Percentiles rank a stretch among this genome's conserved stretches.
Evolutionary conservation across 37 sponge, comb jelly and placozoan genomes (phyloP).

Genomic region (Oopsacas minuta): DNA sequence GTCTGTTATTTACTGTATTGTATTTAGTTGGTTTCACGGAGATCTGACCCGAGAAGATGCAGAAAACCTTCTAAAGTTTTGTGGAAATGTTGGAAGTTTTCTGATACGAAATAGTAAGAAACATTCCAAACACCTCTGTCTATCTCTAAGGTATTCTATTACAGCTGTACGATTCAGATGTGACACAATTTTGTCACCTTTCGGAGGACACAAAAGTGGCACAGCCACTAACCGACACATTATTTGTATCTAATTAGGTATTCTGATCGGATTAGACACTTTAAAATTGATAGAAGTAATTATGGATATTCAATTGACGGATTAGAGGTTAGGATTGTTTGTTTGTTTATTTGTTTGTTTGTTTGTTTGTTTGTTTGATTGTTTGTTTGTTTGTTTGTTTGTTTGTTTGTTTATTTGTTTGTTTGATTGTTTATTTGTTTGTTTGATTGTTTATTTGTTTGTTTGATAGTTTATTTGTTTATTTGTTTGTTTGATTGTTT

Average conservation of each 20-base stretch:
- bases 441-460: neutral
- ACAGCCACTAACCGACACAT: too few species aligned
- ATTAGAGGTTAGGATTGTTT: neutral
- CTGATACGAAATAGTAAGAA: slow-evolving; percentile 6
- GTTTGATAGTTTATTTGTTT: neutral
- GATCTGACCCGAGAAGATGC: neutral
- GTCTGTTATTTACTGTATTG: too few species aligned
- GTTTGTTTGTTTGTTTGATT: neutral
- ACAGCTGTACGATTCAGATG: too few species aligned
- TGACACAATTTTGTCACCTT: too few species aligned
- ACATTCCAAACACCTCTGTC: slow-evolving; percentile 16
- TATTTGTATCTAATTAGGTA: too few species aligned
- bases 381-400: neutral
- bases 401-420: neutral
- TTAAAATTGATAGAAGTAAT: neutral
- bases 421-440: neutral
- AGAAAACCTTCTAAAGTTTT: neutral
- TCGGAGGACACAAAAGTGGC: too few species aligned
- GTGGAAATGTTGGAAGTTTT: slow-evolving; percentile 1
- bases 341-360: neutral
- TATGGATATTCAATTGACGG: slow-evolving; percentile 13
- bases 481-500: neutral
- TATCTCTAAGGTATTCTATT: slow-evolving; percentile 11
- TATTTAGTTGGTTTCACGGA: slow-evolving; percentile 15
- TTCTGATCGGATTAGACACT: neutral